Base-by-base conservation (phyloP, 2,797 vertebrate species). In the Allobates femoralis region DNA sequence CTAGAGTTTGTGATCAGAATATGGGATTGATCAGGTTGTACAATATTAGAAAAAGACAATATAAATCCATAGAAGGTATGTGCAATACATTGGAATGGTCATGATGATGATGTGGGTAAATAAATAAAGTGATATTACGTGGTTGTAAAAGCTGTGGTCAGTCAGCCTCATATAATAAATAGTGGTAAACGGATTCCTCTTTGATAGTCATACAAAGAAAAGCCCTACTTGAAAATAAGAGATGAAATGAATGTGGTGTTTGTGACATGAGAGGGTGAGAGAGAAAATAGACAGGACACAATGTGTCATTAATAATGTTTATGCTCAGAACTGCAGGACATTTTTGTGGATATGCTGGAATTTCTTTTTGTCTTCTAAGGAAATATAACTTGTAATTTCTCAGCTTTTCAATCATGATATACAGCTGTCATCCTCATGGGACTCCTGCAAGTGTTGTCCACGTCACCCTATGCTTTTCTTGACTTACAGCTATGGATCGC, bases 331-430 rank as follows among this genome's bases (percentile, higher is more conserved):
- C 34, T 55, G n/a, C 26, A 2, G 60, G 51, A 77, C 74, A 67
- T 87, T 83, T 78, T 87, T 83, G 85, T 83, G 85, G 85, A 83
- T 83, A n/a, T 50, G n/a, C 6, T 58, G 53, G 80, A 87, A 87
- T 87, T 83, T 79, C 80, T 41, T 21, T 50, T 55, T 77, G 50
- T 69, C 80, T 78, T 69, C 11, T 64, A 26, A 34, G 75, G 71
- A 53, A 37, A 56, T 81, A 50, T 78, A 46, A 37, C 82, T 83
- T 83, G 58, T 87, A 71, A 66, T 34, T 87, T 82, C 53, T 46
- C 80, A 87, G 85, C 80, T 83, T 78, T 58, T 87, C 83, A 87
- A 87, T 87, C 85, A 87, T 83, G 41, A 28, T 62, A 82, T 60
- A 51, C 19, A 69, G 46, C 67, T 62, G 83, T 79, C 74, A 78